Evolutionary conservation across 2,113 vertebrate species (phyloP).

Genomic region (Paralichthys olivaceus): DNA sequence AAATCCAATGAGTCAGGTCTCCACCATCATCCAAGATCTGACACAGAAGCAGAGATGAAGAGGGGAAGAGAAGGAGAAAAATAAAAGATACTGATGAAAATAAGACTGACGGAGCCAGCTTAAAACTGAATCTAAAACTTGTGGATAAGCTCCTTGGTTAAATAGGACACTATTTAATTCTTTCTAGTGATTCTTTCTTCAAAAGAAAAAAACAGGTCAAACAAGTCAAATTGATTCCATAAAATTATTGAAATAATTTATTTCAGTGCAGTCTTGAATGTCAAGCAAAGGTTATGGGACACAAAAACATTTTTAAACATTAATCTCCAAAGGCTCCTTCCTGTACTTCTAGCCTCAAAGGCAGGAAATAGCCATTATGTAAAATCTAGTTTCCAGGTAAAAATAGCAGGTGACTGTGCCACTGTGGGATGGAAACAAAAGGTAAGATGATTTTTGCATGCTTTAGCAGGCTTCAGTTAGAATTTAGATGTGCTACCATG

Average conservation of each 20-base stretch:
- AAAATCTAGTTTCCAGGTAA: neutral
- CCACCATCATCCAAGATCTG: constrained; percentile 98
- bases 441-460: neutral
- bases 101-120: neutral
- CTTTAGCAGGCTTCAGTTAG: neutral
- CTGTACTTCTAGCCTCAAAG: neutral
- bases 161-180: too few species aligned
- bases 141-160: neutral
- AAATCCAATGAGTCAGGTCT: constrained; percentile 99
- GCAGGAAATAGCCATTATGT: neutral
- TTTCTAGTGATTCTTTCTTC: neutral
- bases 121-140: constrained; percentile 2
- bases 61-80: neutral
- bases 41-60: neutral
- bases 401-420: neutral
- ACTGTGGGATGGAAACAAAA: neutral
- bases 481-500: constrained; percentile 85
- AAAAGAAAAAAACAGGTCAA: neutral
- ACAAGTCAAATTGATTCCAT: neutral
- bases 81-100: neutral
- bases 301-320: too few species aligned
- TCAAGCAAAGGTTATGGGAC: too few species aligned
- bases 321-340: neutral
- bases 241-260: neutral
- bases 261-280: neutral